Conservation (phyloP, 30 jellyfish, hydroid and myxozoan species). For the Aurelia sp. region DNA sequence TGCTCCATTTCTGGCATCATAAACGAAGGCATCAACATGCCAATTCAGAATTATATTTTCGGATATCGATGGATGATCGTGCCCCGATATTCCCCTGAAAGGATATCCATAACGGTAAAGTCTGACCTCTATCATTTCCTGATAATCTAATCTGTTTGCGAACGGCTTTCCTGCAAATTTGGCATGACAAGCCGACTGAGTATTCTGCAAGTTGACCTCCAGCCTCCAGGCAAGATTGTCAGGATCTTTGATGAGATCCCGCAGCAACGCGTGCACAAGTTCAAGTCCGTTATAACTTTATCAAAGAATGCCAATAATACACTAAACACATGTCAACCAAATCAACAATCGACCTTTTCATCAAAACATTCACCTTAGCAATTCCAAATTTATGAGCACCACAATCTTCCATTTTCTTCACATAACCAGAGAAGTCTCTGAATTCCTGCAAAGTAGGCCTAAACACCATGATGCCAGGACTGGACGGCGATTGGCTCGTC, state of each 20-base stretch:
- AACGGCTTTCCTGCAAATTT: neutral
- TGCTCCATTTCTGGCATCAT: too few relatives aligned
- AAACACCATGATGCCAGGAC: slow-evolving; percentile 89
- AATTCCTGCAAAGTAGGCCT: slow-evolving; percentile 93
- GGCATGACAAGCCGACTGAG: slow-evolving; percentile 5
- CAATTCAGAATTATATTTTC: too few relatives aligned
- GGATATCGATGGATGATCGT: too few relatives aligned
- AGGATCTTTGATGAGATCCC: neutral
- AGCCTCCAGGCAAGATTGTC: neutral
- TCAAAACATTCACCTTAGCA: slow-evolving; percentile 75
- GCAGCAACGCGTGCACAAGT: too few relatives aligned
- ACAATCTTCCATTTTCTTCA: slow-evolving; percentile 85
- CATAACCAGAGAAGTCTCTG: slow-evolving; percentile 82
- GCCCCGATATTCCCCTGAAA: too few relatives aligned
- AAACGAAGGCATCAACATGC: too few relatives aligned
- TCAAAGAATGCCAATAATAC: too few relatives aligned
- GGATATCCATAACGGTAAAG: too few relatives aligned
- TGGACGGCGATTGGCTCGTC: slow-evolving; percentile 25
- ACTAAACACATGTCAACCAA: too few relatives aligned
- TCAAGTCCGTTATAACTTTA: too few relatives aligned
- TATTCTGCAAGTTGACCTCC: neutral
- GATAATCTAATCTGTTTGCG: neutral
- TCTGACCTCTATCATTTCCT: too few relatives aligned
- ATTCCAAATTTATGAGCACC: slow-evolving; percentile 95
- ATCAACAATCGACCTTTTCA: too few relatives aligned